Base-by-base conservation (phyloP, 2,888 invertebrate genomes). In the Apotomis capreana region DNA sequence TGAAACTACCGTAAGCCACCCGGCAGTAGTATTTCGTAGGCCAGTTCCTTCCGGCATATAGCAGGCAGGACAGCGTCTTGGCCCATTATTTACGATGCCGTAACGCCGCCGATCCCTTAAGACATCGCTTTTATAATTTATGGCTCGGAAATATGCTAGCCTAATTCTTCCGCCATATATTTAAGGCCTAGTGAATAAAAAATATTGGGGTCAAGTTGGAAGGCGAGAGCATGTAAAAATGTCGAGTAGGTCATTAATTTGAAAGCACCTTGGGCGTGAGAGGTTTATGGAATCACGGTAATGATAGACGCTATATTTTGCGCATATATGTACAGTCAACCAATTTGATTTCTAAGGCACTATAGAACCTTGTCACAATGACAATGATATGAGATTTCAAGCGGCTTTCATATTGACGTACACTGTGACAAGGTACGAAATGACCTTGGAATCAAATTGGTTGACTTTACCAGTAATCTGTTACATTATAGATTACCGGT, bases 91-190 rank as follows among this genome's bases (percentile, higher is more conserved):
- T 87, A 87, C 81, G 81, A 81, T 72, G 79, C 82, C 81, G 83
- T 85, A 84, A 84, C 82, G 70, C 80, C 87, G 81, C 26, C 26
- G 26, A 84, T 83, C 84, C 85, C 83, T 74, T 82, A 85, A 85
- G 86, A 87, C 87, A 85, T 87, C 85, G 85, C 86, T 87, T 87
- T 86, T 86, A 87, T 87, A 89, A 91, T 87, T 89, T 90, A 91
- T 88, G 83, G 82, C 81, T 76, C 77, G 86, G 84, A 87, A 89
- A 89, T 90, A 88, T 89, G 84, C 83, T 83, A 79, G 83, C 85
- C 86, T 87, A 90, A 90, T 90, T 90, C 87, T 83, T 84, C 82
- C 79, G 78, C 79, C 83, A 81, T 87, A 87, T 87, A 87, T 87
- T 89, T 86, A 82, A 83, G 83, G 82, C 81, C 78, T 79, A 81